Conservation (phyloP, 2,113 vertebrate genomes). For the Caretta caretta region DNA sequence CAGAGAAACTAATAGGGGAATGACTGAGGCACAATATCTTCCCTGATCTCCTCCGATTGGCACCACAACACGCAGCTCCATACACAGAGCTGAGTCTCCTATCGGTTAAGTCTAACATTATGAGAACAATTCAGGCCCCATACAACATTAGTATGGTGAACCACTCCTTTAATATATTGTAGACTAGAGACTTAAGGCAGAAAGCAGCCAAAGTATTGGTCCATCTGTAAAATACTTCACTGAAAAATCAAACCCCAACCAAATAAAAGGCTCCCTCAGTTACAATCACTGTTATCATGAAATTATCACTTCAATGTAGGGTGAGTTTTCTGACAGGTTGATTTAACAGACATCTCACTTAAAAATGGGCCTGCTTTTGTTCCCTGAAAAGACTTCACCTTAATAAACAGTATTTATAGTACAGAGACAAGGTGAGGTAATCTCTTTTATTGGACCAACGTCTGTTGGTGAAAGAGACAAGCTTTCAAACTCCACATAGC, state of each 20-base stretch:
- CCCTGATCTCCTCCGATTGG: neutral
- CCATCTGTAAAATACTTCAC: neutral
- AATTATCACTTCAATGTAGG: neutral
- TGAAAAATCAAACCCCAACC: accelerated
- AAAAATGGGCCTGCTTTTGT: neutral
- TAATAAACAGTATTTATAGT: neutral
- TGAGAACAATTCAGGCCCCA: neutral
- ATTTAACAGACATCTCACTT: neutral
- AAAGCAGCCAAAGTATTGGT: neutral
- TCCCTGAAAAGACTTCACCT: neutral
- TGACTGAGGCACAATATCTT: neutral
- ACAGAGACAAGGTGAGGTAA: neutral
- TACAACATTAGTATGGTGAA: neutral
- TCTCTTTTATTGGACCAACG: too few relatives aligned
- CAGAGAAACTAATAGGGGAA: neutral
- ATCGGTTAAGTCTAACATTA: neutral
- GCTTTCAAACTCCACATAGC: neutral
- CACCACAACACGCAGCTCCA: neutral
- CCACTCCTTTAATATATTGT: neutral
- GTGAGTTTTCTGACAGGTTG: neutral
- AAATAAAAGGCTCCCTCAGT: neutral
- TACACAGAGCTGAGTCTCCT: neutral
- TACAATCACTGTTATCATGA: neutral
- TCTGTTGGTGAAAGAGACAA: neutral
- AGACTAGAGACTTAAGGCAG: neutral